A percentile compares a stretch with the other conserved stretches of the same genome.
Evolutionary conservation across 2,888 invertebrate species (phyloP).

Genomic region (Drosophila bunnanda): DNA sequence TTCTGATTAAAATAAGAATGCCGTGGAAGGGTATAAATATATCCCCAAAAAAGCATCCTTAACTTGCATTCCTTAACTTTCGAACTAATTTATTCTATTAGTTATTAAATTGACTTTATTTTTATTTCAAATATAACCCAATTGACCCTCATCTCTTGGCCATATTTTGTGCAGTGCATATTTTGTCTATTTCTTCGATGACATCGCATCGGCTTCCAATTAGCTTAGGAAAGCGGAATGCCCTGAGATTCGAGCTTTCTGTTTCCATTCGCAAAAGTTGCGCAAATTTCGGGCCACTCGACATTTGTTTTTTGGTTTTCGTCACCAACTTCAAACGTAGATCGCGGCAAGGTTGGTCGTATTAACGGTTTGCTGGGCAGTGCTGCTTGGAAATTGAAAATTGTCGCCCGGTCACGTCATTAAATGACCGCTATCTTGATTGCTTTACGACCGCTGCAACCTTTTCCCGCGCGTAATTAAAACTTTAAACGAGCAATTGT

Average conservation of each 20-base stretch:
- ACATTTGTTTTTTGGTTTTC: slow-evolving; percentile 43
- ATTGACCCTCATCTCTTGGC: background rate
- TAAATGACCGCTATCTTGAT: slow-evolving; percentile 39
- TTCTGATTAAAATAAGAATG: too few species aligned
- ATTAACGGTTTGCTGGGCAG: slow-evolving; percentile 62
- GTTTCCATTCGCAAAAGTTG: slow-evolving; percentile 67
- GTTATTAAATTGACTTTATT: background rate
- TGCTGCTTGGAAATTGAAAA: slow-evolving; percentile 51
- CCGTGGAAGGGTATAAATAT: too few species aligned
- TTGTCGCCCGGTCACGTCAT: slow-evolving; percentile 43
- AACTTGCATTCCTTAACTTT: too few species aligned
- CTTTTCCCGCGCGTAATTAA: slow-evolving; percentile 37
- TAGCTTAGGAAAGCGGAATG: slow-evolving; percentile 40
- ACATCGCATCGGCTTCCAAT: slow-evolving; percentile 52
- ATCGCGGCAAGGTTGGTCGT: slow-evolving; percentile 59
- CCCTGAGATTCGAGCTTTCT: slow-evolving; percentile 41
- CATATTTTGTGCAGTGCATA: background rate
- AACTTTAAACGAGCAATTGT: slow-evolving; percentile 37
- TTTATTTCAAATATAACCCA: background rate
- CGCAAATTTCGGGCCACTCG: slow-evolving; percentile 64
- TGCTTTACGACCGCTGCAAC: slow-evolving; percentile 31
- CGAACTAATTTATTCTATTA: background rate
- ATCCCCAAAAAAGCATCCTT: too few species aligned
- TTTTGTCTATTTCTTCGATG: slow-evolving; percentile 51
- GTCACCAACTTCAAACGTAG: slow-evolving; percentile 51